phyloP scores from a whole-genome alignment of 2,888 invertebrate genomes.

The Athripsodes cinereus region DNA sequence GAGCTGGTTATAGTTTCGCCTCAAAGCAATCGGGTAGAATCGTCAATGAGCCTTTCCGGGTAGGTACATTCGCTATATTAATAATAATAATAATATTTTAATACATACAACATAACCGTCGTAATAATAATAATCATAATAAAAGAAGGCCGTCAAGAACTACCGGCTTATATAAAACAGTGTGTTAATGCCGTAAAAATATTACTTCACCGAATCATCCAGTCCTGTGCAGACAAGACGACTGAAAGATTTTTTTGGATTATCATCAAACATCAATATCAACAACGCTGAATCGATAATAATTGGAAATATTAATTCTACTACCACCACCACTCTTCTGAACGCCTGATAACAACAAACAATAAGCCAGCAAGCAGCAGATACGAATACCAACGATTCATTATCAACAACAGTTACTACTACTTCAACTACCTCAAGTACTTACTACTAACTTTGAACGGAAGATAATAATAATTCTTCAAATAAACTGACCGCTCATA shows the following conservation, averaged over 20 bases:
- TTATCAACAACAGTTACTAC: background rate
- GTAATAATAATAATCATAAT: no score
- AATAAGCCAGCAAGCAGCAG: background rate
- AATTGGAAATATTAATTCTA: no score
- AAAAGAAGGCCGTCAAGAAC: background rate
- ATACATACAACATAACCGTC: background rate
- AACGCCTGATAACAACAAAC: background rate
- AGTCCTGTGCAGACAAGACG: background rate
- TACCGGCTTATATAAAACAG: conserved; percentile 1
- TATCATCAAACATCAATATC: background rate
- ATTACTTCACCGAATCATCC: background rate
- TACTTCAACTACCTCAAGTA: no score
- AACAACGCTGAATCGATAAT: no score
- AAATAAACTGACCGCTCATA: background rate
- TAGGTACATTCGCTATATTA: background rate
- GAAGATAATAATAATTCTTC: background rate
- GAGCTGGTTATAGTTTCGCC: background rate
- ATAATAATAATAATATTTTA: background rate
- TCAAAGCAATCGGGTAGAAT: conserved; percentile 1
- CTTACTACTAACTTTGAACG: background rate
- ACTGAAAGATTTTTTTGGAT: background rate
- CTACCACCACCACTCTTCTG: background rate
- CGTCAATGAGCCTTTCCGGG: background rate
- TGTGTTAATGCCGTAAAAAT: background rate
- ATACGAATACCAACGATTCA: background rate